Base-by-base conservation (phyloP, 2,888 invertebrate genomes). In the Furcula furcula region DNA sequence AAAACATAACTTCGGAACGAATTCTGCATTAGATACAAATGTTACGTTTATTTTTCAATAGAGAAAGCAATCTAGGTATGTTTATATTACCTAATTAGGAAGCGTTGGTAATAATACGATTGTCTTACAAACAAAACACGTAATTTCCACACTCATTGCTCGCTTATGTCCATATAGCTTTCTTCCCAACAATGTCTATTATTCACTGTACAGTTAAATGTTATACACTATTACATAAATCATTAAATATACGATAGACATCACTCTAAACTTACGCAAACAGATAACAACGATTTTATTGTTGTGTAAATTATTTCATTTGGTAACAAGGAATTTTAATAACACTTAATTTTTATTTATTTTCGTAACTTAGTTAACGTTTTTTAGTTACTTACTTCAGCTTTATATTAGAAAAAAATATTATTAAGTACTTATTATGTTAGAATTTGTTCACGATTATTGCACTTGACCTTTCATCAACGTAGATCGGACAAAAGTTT, bases 1-100 rank as follows among this genome's bases (percentile, higher is more conserved):
- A 62, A 64, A 74, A 65, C 66, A 64, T 52, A 56, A 65, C 44
- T 50, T 54, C 62, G 61, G 54, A 55, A 58, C 65, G 64, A 73
- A 79, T 78, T 72, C 65, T 59, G 74, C 65, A 68, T 73, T 68
- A 35, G 58, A 61, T 58, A 65, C 67, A 59, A 70, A 62, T 75
- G 62, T 64, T 70, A 68, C 60, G 57, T 61, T 65, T 62, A 53
- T 45, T 58, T 53, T 56, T 65, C 66, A 67, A 68, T 41, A 49
- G 52, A 41, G 67, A 66, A 66, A 66, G 67, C 43, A 47, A 45
- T 48, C 40, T 57, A 51, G 55, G 39, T 53, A 54, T 54, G 50
- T 53, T 56, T 53, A 62, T 61, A 61, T 63, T 60, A 46, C 54
- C 60, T 61, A 55, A 65, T 67, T 71, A 65, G 56, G 58, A 61